These are phyloP conservation scores for Lepetodrilus schrolli DNA, from an alignment of 2,888 invertebrate genomes.

Conservation along the genomic window DNA sequence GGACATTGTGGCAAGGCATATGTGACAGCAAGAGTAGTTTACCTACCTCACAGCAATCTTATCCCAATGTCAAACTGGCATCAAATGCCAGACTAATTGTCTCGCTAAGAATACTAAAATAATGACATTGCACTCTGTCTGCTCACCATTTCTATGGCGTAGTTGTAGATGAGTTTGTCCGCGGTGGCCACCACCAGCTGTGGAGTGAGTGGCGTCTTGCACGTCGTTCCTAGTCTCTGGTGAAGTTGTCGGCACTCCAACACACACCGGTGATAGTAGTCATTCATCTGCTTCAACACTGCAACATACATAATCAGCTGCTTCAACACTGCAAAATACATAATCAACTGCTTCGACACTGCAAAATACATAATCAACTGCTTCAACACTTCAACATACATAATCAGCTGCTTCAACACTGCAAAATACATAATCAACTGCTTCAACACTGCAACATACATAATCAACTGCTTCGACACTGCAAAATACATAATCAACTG, in stretches of 20 bases:
- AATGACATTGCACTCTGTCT: too few relatives aligned
- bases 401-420: conserved; percentile 92
- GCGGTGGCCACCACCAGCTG: conserved; percentile 81
- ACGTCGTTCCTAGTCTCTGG: conserved; percentile 80
- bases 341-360: conserved; percentile 93
- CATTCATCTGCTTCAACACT: conserved; percentile 93
- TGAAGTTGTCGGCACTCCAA: conserved; percentile 91
- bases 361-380: too few relatives aligned
- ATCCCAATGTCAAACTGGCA: not conserved
- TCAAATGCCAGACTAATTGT: not conserved
- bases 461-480: conserved; percentile 92
- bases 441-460: conserved; percentile 86
- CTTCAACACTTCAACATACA: conserved; percentile 86
- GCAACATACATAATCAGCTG: conserved; percentile 86
- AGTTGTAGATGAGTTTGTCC: conserved; percentile 96
- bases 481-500: too few relatives aligned
- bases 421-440: too few relatives aligned
- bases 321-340: conserved; percentile 90
- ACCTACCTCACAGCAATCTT: too few relatives aligned
- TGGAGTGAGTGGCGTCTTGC: conserved; percentile 80
- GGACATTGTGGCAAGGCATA: too few relatives aligned
- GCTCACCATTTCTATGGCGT: conserved; percentile 96
- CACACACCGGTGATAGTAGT: conserved; percentile 89
- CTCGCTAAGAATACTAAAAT: too few relatives aligned
- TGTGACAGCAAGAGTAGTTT: not conserved